These are phyloP conservation scores for Copsychus sechellarum DNA, from an alignment of 2,113 vertebrate genomes.

Conservation along the genomic window DNA sequence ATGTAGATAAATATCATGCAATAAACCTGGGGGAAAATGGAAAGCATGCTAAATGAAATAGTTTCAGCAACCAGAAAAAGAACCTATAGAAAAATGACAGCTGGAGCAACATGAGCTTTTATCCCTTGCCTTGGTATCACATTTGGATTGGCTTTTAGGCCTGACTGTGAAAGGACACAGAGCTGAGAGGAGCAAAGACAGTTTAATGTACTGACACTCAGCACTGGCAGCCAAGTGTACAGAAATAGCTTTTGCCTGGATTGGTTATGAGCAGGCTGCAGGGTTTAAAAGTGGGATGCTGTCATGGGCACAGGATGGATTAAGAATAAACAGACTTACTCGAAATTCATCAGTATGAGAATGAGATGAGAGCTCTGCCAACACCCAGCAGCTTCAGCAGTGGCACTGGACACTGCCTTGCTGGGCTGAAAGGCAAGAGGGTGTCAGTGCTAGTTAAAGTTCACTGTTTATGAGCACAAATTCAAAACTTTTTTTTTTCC, in stretches of 20 bases:
- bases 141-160: not conserved
- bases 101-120: not conserved
- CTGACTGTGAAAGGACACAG: not conserved
- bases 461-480: not conserved
- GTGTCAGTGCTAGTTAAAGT: not conserved
- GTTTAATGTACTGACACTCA: not conserved
- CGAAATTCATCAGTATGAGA: not conserved
- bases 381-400: not conserved
- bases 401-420: not conserved
- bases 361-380: not conserved
- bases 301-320: not conserved
- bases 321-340: constrained; percentile 21
- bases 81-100: not conserved
- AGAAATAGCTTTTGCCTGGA: constrained; percentile 50
- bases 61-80: not conserved
- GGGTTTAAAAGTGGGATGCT: not conserved
- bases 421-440: not conserved
- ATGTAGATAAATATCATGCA: not conserved
- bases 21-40: not conserved
- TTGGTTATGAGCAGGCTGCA: not conserved
- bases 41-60: not conserved
- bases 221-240: not conserved
- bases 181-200: not conserved
- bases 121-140: not conserved
- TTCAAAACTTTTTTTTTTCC: not conserved